Conservation (phyloP, 2,888 invertebrate genomes). For the Latrodectus hesperus region DNA sequence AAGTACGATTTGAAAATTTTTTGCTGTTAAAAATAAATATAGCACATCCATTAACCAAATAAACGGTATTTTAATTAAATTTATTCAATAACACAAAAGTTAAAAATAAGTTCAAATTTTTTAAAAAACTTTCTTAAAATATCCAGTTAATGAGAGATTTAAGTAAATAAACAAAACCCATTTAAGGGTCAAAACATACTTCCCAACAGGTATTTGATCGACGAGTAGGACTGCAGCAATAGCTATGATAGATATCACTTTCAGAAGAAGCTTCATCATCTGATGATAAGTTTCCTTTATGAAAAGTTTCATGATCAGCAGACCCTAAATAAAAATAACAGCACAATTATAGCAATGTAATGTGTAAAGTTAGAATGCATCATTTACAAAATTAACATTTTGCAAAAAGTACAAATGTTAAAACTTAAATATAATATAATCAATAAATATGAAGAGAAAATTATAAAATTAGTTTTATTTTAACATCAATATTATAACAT, state of each 20-base stretch:
- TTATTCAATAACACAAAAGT: background rate
- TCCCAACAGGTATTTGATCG: constrained; percentile 66
- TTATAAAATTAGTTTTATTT: no score
- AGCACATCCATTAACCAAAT: no score
- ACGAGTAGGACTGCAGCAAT: constrained; percentile 58
- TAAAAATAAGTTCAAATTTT: background rate
- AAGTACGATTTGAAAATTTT: no score
- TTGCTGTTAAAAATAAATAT: no score
- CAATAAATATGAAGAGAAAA: no score
- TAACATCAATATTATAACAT: no score
- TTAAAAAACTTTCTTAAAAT: background rate
- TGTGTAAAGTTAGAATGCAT: no score
- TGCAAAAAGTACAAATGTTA: no score
- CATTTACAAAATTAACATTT: no score
- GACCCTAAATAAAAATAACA: constrained; percentile 38
- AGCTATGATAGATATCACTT: constrained; percentile 67
- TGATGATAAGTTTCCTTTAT: constrained; percentile 69
- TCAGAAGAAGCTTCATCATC: constrained; percentile 71
- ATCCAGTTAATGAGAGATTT: background rate
- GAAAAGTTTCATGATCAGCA: constrained; percentile 70
- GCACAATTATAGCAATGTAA: no score
- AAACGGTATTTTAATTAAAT: no score
- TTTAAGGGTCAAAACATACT: constrained; percentile 40
- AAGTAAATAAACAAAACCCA: background rate
- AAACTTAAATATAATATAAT: no score